Conservation (phyloP, 2,888 invertebrate species). For the Lordiphosa andalusiaca region DNA sequence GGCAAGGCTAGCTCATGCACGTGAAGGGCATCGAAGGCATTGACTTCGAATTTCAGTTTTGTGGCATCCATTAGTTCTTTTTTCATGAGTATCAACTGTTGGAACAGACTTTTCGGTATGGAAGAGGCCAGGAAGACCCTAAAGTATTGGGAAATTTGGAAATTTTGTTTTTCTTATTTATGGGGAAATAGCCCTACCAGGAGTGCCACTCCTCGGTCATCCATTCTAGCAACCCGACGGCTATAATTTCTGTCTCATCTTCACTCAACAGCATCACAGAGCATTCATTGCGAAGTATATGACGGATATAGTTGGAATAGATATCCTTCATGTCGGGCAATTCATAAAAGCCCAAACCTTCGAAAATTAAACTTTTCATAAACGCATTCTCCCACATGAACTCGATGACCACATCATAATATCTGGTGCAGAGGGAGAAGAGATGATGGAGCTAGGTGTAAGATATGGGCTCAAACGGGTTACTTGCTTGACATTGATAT, state of each 20-base stretch:
- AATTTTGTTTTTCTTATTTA: accelerated
- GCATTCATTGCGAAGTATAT: constrained; percentile 56
- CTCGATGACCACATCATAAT: constrained; percentile 47
- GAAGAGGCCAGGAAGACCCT: constrained; percentile 48
- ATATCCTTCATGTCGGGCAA: constrained; percentile 36
- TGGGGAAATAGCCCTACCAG: constrained; percentile 29
- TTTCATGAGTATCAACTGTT: constrained; percentile 43
- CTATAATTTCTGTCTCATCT: constrained; percentile 43
- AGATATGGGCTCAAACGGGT: background rate
- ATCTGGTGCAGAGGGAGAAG: constrained; percentile 19
- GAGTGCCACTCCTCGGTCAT: constrained; percentile 65
- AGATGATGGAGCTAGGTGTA: background rate
- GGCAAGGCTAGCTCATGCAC: constrained; percentile 54
- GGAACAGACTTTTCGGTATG: constrained; percentile 43
- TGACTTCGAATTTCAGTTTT: background rate
- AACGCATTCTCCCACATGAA: constrained; percentile 58
- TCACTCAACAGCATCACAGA: constrained; percentile 54
- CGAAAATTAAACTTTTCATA: constrained; percentile 33
- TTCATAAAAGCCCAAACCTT: constrained; percentile 40
- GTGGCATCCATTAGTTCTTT: constrained; percentile 31
- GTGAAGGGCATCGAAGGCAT: constrained; percentile 39
- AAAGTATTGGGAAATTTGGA: background rate
- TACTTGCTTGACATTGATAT: constrained; percentile 55
- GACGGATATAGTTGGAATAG: constrained; percentile 43
- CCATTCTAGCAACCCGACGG: constrained; percentile 57